Conservation (phyloP, 2,888 invertebrate genomes). For the Aplocera efformata region DNA sequence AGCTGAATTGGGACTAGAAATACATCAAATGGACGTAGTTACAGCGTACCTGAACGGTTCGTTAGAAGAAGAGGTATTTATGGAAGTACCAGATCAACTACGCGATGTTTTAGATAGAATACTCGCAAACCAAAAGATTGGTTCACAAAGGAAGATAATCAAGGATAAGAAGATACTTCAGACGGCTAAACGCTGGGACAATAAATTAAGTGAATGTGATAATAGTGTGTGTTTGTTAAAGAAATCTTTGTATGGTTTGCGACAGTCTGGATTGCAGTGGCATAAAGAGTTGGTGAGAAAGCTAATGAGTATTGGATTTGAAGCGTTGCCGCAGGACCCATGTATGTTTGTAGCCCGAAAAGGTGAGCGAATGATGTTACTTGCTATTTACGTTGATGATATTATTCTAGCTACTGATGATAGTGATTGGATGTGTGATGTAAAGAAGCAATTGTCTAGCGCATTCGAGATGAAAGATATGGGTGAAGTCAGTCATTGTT, state of each 20-base stretch:
- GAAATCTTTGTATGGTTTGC: not conserved
- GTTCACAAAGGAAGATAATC: not conserved
- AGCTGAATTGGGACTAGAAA: not conserved
- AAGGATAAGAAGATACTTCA: not conserved
- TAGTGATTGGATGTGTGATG: not conserved
- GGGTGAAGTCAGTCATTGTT: not conserved
- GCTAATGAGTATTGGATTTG: not conserved
- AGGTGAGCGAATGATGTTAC: not conserved
- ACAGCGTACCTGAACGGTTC: conserved; percentile 8
- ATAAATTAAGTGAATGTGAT: not conserved
- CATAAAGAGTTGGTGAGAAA: not conserved
- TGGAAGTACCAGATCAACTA: not conserved
- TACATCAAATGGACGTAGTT: conserved; percentile 6
- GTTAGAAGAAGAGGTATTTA: not conserved
- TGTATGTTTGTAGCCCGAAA: not conserved
- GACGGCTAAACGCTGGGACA: too few species aligned
- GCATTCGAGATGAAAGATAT: conserved; percentile 2
- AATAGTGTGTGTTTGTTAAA: not conserved
- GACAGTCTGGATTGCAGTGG: conserved; percentile 1
- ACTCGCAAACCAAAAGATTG: too few species aligned
- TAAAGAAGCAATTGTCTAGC: not conserved
- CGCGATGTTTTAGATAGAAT: too few species aligned
- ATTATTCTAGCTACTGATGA: not conserved
- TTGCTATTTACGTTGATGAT: conserved; percentile 4
- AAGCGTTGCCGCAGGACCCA: not conserved